Base-by-base conservation (phyloP, 2,113 vertebrate genomes). In the Solea solea region DNA sequence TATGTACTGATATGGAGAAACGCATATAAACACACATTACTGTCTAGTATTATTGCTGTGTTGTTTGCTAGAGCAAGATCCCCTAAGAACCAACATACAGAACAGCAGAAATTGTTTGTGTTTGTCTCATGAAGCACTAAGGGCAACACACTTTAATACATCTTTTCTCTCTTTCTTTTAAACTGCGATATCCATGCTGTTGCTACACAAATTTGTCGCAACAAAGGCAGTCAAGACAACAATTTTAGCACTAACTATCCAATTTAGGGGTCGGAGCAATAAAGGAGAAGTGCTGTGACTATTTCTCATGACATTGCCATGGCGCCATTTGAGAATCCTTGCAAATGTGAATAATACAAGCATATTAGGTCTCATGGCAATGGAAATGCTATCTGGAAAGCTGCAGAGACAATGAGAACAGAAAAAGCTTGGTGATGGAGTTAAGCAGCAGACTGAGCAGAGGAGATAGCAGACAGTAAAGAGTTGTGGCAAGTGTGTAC, bases 241-340 rank as follows among this genome's bases (percentile, higher is more conserved):
- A 51, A 62, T 61, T 83, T 65, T 55, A 9, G 62, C 54, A 25
- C 54, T 69, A 70, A 82, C 50, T 80, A 68, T 74, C 58, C 68
- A 72, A 78, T 70, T 78, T 78, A 73, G 58, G 50, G 60, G 60
- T 39, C 58, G 40, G 59, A 42, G 52, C 70, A 69, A 52, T 42
- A 65, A 80, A 41, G 56, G 14, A 39, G 28, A 76, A 61, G 41
- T 41, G 28, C 39, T 59, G 46, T 57, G 51, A 75, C 51, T 78
- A 11, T 54, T 75, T 72, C 61, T 64, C 67, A 44, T 54, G 68
- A 54, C 69, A 72, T 45, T 72, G 63, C 66, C 50, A 21, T 7
- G 55, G 53, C 42, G 80, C 63, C 72, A 79, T 88, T 78, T 83
- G 76, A 85, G 80, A 86, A 81, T 76, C 69, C 74, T 78, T 57